Base-by-base conservation (phyloP, 2,113 vertebrate genomes). In the Pongo abelii region DNA sequence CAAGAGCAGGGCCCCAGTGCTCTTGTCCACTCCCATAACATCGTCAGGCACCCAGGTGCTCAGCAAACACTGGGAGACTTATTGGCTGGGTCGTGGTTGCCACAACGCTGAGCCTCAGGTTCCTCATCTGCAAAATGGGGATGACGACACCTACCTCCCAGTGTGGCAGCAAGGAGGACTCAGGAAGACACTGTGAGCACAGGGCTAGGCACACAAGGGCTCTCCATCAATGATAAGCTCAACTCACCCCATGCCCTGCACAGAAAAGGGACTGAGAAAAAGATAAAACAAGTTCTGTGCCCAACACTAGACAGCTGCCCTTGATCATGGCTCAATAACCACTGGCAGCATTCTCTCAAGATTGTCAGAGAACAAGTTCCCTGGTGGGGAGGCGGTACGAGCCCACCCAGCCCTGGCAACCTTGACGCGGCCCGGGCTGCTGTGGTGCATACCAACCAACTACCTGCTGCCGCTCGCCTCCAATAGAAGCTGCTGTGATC, bases 111-210 rank as follows among this genome's bases (percentile, higher is more conserved):
- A 40, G 35, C 10, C 89, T 87, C 9, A 0, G 20, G 84, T 38
- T 61, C 64, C 38, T 75, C n/a, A 13, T 5, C 79, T 52, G 23
- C 46, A 30, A 87, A 64, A 61, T 32, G 48, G 3, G n/a, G 61
- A 32, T 17, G 23, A 55, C 0, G 23, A 38, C 40, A 14, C 6
- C 20, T 0, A 22, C n/a, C 1, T 0, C 1, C 0, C 6, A 30
- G 79, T 30, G 86, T 1, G 3, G 48, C 20, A 22, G 0, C 2
- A 13, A 46, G 40, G 22, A 25, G 30, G 86, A 23, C 43, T 55
- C 43, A 1, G 43, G 0, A 27, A 25, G 64, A 72, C 5, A n/a
- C 64, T 20, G 9, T 9, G 12, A 40, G 80, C 52, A 27, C 75
- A 16, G 43, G 25, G 46, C 35, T 72, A 18, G 2, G 57, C 78